Evolutionary conservation across 1,140 invertebrate species (phyloP).

Genomic region (Bicyclus anynana): DNA sequence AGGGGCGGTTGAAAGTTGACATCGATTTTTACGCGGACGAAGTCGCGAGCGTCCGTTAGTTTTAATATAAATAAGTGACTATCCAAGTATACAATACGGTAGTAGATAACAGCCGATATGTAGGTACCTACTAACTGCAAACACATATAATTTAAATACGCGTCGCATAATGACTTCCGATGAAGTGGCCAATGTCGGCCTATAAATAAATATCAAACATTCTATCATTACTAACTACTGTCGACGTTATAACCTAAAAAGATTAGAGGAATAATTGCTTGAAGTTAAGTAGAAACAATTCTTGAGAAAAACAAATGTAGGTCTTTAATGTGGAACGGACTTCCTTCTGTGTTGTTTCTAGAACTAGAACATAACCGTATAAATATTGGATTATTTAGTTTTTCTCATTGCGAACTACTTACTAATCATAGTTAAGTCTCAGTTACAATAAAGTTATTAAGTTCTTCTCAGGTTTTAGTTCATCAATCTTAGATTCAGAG

Average conservation of each 20-base stretch:
- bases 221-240: neutral
- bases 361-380: neutral
- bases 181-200: neutral
- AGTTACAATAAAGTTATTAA: too few species aligned
- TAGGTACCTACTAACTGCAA: too few species aligned
- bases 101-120: too few species aligned
- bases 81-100: too few species aligned
- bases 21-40: too few species aligned
- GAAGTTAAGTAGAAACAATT: neutral
- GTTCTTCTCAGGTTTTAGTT: too few species aligned
- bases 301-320: neutral
- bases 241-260: neutral
- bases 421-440: too few species aligned
- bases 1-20: too few species aligned
- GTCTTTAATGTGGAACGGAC: neutral
- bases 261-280: neutral
- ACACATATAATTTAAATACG: neutral
- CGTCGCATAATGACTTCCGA: neutral
- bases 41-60: too few species aligned
- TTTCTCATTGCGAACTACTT: neutral
- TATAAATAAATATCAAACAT: neutral
- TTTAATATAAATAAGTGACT: too few species aligned
- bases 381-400: neutral
- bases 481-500: too few species aligned
- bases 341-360: conserved; percentile 3